Percentiles rank a stretch among this genome's conserved stretches.
Evolutionary conservation across 2,113 vertebrate genomes (phyloP).

Genomic region (Pangasianodon hypophthalmus): DNA sequence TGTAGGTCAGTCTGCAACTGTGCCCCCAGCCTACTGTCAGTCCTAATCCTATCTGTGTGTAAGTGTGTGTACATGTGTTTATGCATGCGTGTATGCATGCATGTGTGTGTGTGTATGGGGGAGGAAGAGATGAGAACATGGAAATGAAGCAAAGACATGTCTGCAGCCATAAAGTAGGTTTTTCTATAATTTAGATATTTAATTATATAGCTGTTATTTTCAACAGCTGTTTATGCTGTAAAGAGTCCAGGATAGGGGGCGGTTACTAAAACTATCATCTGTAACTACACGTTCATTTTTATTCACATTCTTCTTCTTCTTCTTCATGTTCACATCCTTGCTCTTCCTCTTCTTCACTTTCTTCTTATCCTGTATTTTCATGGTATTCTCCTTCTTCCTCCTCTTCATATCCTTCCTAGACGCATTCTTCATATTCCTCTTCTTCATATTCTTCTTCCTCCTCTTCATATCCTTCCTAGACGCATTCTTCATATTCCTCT

Average conservation of each 20-base stretch:
- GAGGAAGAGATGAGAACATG: neutral
- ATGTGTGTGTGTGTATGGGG: neutral
- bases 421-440: too few species aligned
- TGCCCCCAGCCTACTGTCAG: conserved; percentile 66
- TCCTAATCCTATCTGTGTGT: conserved; percentile 40
- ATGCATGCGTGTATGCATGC: neutral
- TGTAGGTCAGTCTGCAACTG: conserved; percentile 65
- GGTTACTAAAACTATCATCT: too few species aligned
- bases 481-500: neutral
- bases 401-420: too few species aligned
- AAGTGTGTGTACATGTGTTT: neutral
- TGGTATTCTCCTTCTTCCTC: neutral
- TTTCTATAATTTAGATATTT: neutral
- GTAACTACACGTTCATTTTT: neutral
- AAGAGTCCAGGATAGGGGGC: too few species aligned
- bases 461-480: neutral
- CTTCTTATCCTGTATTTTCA: neutral
- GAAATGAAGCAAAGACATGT: neutral
- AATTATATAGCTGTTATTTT: neutral
- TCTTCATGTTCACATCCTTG: neutral
- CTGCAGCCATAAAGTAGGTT: neutral
- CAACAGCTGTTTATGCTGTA: neutral
- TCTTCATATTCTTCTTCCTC: neutral
- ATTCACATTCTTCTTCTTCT: neutral
- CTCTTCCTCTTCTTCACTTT: neutral